These are phyloP conservation scores for Microctonus aethiopoides DNA, from an alignment of 2,888 invertebrate genomes.

Conservation along the genomic window DNA sequence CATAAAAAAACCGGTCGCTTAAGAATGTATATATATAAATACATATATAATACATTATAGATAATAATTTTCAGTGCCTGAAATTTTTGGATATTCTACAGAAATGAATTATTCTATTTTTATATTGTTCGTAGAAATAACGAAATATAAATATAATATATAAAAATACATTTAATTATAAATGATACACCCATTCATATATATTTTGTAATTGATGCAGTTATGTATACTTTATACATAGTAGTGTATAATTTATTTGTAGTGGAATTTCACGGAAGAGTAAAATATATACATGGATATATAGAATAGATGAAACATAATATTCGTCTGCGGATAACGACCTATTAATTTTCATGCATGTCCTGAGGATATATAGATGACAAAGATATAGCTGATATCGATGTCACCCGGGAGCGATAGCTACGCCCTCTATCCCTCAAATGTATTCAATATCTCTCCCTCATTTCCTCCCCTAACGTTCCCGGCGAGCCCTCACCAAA, in stretches of 20 bases:
- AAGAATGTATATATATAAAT: not conserved
- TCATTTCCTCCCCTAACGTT: not conserved
- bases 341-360: constrained; percentile 32
- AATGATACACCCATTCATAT: not conserved
- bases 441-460: not conserved
- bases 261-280: not conserved
- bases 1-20: not conserved
- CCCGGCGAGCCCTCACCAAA: not conserved
- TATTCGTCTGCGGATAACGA: constrained; percentile 21
- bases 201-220: no score
- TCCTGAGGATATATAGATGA: constrained; percentile 27
- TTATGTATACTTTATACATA: not conserved
- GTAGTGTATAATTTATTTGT: not conserved
- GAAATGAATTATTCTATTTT: not conserved
- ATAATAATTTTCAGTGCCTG: not conserved
- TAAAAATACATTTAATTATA: not conserved
- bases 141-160: not conserved
- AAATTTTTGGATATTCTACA: not conserved
- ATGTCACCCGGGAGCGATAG: constrained; percentile 23
- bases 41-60: not conserved
- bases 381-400: constrained; percentile 24
- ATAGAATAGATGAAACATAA: constrained; percentile 6
- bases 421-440: not conserved
- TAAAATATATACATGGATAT: not conserved
- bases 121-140: not conserved